Base-by-base conservation (phyloP, 2,888 invertebrate genomes). In the Catocala sponsa region DNA sequence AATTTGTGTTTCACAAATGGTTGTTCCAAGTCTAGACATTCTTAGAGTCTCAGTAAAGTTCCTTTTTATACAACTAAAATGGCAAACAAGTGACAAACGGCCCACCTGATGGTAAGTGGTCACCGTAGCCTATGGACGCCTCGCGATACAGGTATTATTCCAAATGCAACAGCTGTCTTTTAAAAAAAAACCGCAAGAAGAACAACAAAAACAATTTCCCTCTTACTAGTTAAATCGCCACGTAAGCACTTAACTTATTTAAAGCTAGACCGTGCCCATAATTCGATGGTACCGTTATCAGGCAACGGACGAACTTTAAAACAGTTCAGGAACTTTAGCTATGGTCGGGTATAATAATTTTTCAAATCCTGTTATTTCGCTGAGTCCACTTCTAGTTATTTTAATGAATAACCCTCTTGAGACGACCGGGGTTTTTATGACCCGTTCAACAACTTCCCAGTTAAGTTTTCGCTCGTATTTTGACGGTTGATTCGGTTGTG, bases 291-390 rank as follows among this genome's bases (percentile, higher is more conserved):
- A 49, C 65, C 59, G 64, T 72, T 73, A 73, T 75, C 76, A 65
- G 46, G 57, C n/a, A 59, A 47, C 55, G 63, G 67, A 51, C 33
- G 33, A 81, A 80, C 72, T 81, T 80, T 74, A 68, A 74, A 79
- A 70, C 74, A 66, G 68, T 68, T 70, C 55, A 69, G 48, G 12
- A 61, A 72, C 67, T 71, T 68, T 32, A 56, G 33, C 66, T 58
- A 78, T 75, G 65, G 63, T 57, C 59, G 67, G 69, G 74, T 66
- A 79, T 84, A 82, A 85, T 83, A 79, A 82, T 87, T 85, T 84
- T 83, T 82, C 75, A 79, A 83, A 84, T 79, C 76, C 76, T 81
- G 76, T 82, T 86, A 84, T 84, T 84, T 80, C 70, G 79, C 82
- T 75, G 80, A 81, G 70, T 78, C 79, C 74, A 80, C 69, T 67